These are phyloP conservation scores for Drosophila pandora DNA, from an alignment of 1,140 invertebrate species.

Conservation along the genomic window DNA sequence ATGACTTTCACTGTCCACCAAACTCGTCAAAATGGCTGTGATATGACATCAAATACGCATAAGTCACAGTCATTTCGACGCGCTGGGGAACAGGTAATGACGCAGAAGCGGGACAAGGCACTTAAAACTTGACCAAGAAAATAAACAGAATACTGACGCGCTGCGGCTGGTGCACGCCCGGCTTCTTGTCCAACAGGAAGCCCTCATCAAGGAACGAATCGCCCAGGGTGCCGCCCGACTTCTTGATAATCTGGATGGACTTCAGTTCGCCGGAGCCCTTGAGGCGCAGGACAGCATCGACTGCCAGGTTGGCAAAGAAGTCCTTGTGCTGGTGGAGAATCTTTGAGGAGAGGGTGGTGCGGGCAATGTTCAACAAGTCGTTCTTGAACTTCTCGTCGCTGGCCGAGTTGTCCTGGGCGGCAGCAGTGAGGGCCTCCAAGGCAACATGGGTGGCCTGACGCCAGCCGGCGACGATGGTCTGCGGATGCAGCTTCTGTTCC, in stretches of 20 bases:
- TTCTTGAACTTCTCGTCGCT: conserved; percentile 92
- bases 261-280: conserved; percentile 98
- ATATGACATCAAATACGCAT: conserved; percentile 75
- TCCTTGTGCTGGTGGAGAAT: conserved; percentile 99
- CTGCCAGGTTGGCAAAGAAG: conserved; percentile 97
- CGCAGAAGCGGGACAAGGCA: too few species aligned
- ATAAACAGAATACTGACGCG: conserved; percentile 73
- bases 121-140: not conserved
- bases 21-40: conserved; percentile 84
- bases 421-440: conserved; percentile 90
- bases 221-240: conserved; percentile 94
- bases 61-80: conserved; percentile 82
- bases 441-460: conserved; percentile 93
- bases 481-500: conserved; percentile 98
- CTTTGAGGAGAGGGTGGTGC: conserved; percentile 99
- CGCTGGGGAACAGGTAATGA: conserved; percentile 44
- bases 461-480: conserved; percentile 99
- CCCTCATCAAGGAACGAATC: conserved; percentile 99
- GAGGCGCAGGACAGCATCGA: conserved; percentile 96
- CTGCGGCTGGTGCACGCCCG: conserved; percentile 95
- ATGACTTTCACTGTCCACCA: conserved; percentile 46
- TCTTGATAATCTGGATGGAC: conserved; percentile 99
- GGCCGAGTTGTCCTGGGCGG: conserved; percentile 92
- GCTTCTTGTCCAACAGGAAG: conserved; percentile 98
- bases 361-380: conserved; percentile 98